Evolutionary conservation across 2,113 vertebrate genomes (phyloP), one percentile per base, ranked within the genome.

Genomic region (Pelecanus crispus): DNA sequence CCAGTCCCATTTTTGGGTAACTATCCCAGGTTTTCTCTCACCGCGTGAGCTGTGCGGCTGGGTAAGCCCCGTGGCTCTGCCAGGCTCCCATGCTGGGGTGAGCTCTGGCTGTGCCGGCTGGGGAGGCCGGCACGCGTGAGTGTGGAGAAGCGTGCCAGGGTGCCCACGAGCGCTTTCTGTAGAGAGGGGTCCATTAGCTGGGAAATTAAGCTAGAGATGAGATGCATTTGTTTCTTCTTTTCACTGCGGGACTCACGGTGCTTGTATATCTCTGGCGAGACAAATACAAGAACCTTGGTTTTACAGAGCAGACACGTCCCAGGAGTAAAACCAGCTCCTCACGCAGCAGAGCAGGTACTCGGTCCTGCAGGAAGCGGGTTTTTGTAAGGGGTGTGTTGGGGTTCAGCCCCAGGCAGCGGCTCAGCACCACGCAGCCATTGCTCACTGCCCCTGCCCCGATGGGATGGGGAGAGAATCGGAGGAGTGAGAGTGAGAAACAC

Each of bases 71-170:
- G 2, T 1, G 21, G 55, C 40, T 25, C 53, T 40, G 19, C 53
- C 2, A 4, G 25, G 40, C 34, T 24, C 55, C 31, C 2, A 8
- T 1, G 4, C 25, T 3, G 3, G 62, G 42, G 18, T 1, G 8
- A 67, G 62, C 34, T 52, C 45, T 19, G 45, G 72, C 53, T 61
- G 55, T 1, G 12, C n/a, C 3, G 12, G 50, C 70, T 5, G 22
- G 26, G 10, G 10, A 8, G 3, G 21, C 36, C 4, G 1, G 40
- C 24, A n/a, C 3, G 1, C 3, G 1, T 9, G 34, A 10, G 47
- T 2, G 2, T 47, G 66, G 36, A 47, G 55, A 21, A 8, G 56
- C 2, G 18, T 47, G 47, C 15, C 34, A 9, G 47, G 2, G 29
- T 29, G 40, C 16, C 40, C 4, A 2, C 2, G 3, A 21, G 56